Evolutionary conservation across 1,140 invertebrate genomes (phyloP).

Genomic region (Tenebrio molitor): DNA sequence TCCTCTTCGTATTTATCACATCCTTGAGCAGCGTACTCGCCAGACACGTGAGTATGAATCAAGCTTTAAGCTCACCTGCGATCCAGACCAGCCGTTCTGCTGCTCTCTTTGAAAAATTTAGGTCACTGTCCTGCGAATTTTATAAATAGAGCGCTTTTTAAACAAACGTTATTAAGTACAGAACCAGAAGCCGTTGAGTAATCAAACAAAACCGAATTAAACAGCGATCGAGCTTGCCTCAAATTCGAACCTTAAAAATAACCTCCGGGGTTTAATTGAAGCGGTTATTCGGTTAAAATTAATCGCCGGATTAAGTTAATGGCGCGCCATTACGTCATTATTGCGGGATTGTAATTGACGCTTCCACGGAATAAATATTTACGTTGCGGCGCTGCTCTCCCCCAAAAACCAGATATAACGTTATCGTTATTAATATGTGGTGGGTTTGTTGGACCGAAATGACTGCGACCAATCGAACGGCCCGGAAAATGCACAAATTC

Average conservation of each 20-base stretch:
- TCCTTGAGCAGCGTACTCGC: conserved; percentile 56
- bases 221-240: conserved; percentile 18
- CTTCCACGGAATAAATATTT: conserved; percentile 24
- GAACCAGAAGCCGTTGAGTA: conserved; percentile 33
- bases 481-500: background rate
- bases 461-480: conserved; percentile 4
- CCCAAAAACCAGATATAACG: conserved; percentile 9
- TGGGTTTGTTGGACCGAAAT: background rate
- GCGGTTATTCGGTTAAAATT: conserved; percentile 26
- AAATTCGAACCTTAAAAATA: conserved; percentile 24
- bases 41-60: conserved; percentile 61
- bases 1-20: conserved; percentile 59
- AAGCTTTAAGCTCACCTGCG: background rate
- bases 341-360: conserved; percentile 26
- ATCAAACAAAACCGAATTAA: conserved; percentile 31
- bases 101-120: conserved; percentile 17
- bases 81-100: conserved; percentile 10
- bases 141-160: conserved; percentile 28
- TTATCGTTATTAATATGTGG: conserved; percentile 31
- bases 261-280: background rate
- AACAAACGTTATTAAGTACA: conserved; percentile 36
- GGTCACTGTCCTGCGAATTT: conserved; percentile 30
- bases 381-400: background rate
- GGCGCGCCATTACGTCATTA: conserved; percentile 10
- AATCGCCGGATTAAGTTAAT: background rate